Evolutionary conservation across 2,113 vertebrate species (phyloP).

Genomic region (Bungarus multicinctus): DNA sequence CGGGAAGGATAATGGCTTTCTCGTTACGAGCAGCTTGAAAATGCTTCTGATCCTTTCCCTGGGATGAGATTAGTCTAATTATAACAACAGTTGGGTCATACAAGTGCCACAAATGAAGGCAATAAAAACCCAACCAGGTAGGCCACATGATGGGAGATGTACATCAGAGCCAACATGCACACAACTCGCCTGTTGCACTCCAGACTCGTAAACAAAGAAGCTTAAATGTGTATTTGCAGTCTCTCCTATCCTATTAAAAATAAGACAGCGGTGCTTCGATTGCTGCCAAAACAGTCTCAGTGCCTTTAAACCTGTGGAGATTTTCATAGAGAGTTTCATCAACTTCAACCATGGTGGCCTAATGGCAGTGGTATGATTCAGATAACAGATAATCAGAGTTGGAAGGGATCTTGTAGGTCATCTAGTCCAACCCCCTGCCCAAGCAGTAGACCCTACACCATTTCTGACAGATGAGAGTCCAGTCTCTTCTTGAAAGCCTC

Average conservation of each 20-base stretch:
- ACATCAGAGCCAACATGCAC: constrained; percentile 6
- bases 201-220: not conserved
- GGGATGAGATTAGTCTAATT: constrained; percentile 70
- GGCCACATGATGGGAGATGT: constrained; percentile 49
- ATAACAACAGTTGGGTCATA: constrained; percentile 52
- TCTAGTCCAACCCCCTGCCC: no score
- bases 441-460: no score
- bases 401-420: no score
- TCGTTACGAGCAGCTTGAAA: constrained; percentile 70
- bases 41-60: constrained; percentile 68
- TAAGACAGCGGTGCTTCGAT: not conserved
- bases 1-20: constrained; percentile 69
- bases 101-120: constrained; percentile 59
- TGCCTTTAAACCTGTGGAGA: not conserved
- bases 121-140: constrained; percentile 64
- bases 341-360: no score
- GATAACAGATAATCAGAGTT: no score
- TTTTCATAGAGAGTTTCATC: no score
- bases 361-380: no score
- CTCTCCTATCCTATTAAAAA: not conserved
- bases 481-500: no score
- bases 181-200: not conserved
- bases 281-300: not conserved
- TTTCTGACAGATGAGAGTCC: no score
- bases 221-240: not conserved